Base-by-base conservation (phyloP, 2,113 vertebrate species). In the Ailurus styani region DNA sequence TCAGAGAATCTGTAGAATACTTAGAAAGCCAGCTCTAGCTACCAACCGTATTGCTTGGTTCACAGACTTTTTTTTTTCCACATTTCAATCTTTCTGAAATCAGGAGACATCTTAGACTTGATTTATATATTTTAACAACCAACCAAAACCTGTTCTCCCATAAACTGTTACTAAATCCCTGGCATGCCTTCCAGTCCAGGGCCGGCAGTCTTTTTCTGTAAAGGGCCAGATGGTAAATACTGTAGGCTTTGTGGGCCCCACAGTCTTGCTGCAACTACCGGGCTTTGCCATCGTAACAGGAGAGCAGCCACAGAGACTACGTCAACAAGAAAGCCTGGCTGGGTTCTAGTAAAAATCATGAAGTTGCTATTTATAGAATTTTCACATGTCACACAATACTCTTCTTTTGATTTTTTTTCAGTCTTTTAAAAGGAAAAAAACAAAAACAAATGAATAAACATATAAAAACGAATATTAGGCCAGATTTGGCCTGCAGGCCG, bases 71-170 rank as follows among this genome's bases (percentile, higher is more conserved):
- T 27, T 34, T 3, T 27, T 21, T 0, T 1, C 1, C 5, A 72
- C 31, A n/a, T 40, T 84, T 96, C 37, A 97, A 2, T 60, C 64
- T 87, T 93, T 97, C 57, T 78, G 78, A 91, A 96, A 64, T 50
- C 37, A 60, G 40, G 54, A 50, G 25, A 54, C 20, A 77, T 93
- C 11, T 50, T 78, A 77, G 25, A 27, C 50, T 79, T 88, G 64
- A 62, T 77, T 75, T 57, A 31, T n/a, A 11, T 77, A 85, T 66
- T 60, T 83, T 90, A 84, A 68, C 89, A 70, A 79, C 45, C 60
- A 64, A 60, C n/a, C 40, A 73, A 64, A 87, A 87, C 47, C 31
- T 10, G 0, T 84, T 75, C 52, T 77, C 34, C 75, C 23, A n/a
- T 64, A 75, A 78, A 45, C 42, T 91, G 14, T 88, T 37, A 55